phyloP scores from a whole-genome alignment of 2,888 invertebrate genomes.

The Unio delphinus region DNA sequence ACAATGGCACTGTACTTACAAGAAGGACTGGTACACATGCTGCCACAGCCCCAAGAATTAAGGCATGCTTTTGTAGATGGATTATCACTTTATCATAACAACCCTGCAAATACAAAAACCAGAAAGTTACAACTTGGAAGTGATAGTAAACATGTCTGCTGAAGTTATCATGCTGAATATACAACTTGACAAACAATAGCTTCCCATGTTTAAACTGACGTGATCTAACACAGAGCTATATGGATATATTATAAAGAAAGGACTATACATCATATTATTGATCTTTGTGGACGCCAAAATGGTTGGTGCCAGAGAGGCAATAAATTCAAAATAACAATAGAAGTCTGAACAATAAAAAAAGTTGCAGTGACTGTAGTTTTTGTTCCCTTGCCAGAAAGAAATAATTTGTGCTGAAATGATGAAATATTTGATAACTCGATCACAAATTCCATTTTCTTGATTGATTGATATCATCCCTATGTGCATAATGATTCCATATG shows the following conservation, averaged over 20 bases:
- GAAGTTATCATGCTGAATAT: not conserved
- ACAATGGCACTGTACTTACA: constrained; percentile 39
- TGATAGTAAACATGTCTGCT: not conserved
- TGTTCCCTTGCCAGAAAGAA: too few species aligned
- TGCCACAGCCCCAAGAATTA: constrained; percentile 57
- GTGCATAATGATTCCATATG: too few species aligned
- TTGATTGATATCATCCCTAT: not conserved
- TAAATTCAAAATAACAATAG: too few species aligned
- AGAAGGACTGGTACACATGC: constrained; percentile 59
- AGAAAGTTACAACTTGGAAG: not conserved
- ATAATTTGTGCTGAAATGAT: too few species aligned
- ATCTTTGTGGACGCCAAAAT: too few species aligned
- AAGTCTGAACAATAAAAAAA: too few species aligned
- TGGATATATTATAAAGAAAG: too few species aligned
- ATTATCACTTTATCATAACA: constrained; percentile 56
- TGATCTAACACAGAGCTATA: too few species aligned
- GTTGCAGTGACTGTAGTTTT: too few species aligned
- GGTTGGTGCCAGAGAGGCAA: too few species aligned
- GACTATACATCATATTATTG: too few species aligned
- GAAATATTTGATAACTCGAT: not conserved
- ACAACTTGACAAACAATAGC: not conserved
- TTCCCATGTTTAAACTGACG: too few species aligned
- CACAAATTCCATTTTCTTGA: not conserved
- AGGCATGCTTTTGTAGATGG: constrained; percentile 51
- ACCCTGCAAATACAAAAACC: constrained; percentile 41